These are phyloP conservation scores for Cephus cinctus DNA, from an alignment of 1,140 invertebrate species.

Conservation along the genomic window DNA sequence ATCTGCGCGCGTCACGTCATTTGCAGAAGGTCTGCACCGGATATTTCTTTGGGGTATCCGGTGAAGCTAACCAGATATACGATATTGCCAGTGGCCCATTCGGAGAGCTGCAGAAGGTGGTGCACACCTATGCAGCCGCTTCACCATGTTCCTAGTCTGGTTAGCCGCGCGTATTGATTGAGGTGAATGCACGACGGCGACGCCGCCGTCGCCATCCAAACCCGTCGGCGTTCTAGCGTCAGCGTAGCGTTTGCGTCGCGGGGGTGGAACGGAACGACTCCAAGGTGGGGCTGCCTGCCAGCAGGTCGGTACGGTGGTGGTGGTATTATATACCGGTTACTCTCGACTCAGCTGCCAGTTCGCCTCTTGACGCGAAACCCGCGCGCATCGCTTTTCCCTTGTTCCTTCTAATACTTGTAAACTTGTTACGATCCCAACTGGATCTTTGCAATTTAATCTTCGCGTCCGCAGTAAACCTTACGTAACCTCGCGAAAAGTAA, in stretches of 20 bases:
- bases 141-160: conserved; percentile 20
- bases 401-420: too few relatives aligned
- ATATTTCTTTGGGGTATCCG: too few relatives aligned
- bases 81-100: too few relatives aligned
- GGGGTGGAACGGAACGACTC: neutral
- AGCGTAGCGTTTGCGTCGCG: neutral
- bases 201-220: conserved; percentile 22
- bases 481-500: too few relatives aligned
- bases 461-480: too few relatives aligned
- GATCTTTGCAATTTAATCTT: too few relatives aligned
- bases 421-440: too few relatives aligned
- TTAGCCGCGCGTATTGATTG: conserved; percentile 45
- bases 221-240: neutral
- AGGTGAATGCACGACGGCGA: conserved; percentile 49
- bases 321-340: conserved; percentile 32
- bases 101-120: too few relatives aligned
- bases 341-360: neutral
- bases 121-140: conserved; percentile 19
- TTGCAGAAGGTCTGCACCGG: too few relatives aligned
- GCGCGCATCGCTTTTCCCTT: too few relatives aligned
- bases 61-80: too few relatives aligned
- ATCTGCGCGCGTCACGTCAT: too few relatives aligned
- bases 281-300: conserved; percentile 3
- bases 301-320: conserved; percentile 25
- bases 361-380: neutral